Percentiles rank a stretch among this genome's conserved stretches.
These are phyloP conservation scores for Centropristis striata DNA, from an alignment of 2,113 vertebrate species.

Conservation along the genomic window DNA sequence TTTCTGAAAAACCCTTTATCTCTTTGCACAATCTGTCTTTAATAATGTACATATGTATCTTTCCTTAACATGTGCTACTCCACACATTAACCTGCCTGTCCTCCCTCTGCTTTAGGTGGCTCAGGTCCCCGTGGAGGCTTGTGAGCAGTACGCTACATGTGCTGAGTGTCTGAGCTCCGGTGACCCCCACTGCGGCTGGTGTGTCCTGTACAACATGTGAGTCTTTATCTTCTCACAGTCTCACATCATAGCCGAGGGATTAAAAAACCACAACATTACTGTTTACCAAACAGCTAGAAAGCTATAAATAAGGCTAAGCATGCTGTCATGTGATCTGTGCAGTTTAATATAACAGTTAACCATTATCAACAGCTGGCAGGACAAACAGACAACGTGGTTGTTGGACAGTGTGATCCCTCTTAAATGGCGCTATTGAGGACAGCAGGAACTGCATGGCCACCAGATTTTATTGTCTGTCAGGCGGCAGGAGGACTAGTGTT, in stretches of 20 bases:
- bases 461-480: constrained; percentile 48
- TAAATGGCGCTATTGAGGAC: constrained; percentile 59
- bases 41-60: background rate
- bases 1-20: background rate
- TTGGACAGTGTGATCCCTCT: constrained; percentile 51
- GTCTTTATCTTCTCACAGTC: constrained; percentile 69
- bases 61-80: background rate
- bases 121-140: constrained; percentile 92
- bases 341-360: constrained; percentile 41
- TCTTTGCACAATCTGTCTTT: background rate
- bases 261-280: constrained; percentile 46
- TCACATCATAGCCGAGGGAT: constrained; percentile 30
- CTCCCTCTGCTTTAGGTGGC: constrained; percentile 85
- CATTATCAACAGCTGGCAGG: constrained; percentile 60
- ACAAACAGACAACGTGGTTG: constrained; percentile 38
- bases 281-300: constrained; percentile 42
- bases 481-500: constrained; percentile 42
- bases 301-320: constrained; percentile 30
- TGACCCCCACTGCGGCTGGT: constrained; percentile 98
- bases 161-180: constrained; percentile 92
- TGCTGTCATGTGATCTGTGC: constrained; percentile 32
- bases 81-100: background rate
- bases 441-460: constrained; percentile 43
- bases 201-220: constrained; percentile 94
- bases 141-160: constrained; percentile 92